phyloP scores from a whole-genome alignment of 2,797 vertebrate species.

The Brachyrhaphis roseni region DNA sequence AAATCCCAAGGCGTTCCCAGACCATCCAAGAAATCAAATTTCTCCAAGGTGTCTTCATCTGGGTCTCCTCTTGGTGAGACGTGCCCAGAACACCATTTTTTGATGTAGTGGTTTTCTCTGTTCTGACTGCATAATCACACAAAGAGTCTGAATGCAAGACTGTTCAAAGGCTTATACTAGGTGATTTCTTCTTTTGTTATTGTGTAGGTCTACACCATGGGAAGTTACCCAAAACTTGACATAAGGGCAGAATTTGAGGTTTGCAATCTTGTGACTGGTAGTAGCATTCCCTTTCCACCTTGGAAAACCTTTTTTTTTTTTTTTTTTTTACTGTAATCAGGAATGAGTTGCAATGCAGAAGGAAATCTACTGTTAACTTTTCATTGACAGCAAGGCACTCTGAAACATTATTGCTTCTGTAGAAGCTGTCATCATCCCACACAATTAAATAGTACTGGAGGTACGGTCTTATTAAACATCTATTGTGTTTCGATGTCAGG shows the following conservation, averaged over 20 bases:
- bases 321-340: background rate
- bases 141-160: background rate
- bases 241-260: background rate
- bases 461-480: background rate
- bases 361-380: background rate
- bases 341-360: background rate
- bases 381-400: background rate
- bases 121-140: background rate
- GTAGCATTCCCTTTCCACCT: background rate
- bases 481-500: background rate
- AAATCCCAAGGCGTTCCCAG: too few relatives aligned
- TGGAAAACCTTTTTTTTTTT: background rate
- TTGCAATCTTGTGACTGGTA: background rate
- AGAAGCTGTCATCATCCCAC: background rate
- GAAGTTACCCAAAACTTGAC: background rate
- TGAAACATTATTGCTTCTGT: constrained; percentile 3
- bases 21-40: too few relatives aligned
- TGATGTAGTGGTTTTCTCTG: background rate
- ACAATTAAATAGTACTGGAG: background rate
- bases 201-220: background rate
- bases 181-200: background rate
- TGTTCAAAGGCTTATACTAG: background rate
- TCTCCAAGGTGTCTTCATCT: too few relatives aligned
- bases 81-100: background rate
- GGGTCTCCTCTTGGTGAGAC: too few relatives aligned